phyloP scores from a whole-genome alignment of 1,140 invertebrate genomes.

The Heliconius eleuchia region DNA sequence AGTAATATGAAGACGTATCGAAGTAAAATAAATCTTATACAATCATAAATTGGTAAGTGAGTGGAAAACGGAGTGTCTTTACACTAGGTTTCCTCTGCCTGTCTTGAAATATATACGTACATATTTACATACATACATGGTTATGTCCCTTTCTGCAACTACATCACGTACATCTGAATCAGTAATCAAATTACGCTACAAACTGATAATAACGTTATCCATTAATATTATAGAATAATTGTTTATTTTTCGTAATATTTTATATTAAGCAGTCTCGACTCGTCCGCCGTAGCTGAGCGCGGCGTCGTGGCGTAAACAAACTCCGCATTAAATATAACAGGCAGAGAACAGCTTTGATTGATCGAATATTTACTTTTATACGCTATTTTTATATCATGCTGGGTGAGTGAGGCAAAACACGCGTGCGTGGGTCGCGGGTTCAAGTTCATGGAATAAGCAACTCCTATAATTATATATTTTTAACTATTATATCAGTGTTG shows the following conservation, averaged over 20 bases:
- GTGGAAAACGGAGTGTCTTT: too few species aligned
- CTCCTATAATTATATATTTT: background rate
- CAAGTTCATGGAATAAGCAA: background rate
- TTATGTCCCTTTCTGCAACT: too few species aligned
- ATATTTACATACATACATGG: too few species aligned
- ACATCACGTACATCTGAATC: too few species aligned
- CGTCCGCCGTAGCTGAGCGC: background rate
- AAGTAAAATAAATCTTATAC: too few species aligned
- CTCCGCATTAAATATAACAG: background rate
- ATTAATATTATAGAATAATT: background rate
- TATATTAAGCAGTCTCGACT: background rate
- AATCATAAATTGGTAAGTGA: too few species aligned
- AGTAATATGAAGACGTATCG: too few species aligned
- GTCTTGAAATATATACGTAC: too few species aligned
- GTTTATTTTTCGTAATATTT: background rate
- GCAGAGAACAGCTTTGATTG: background rate
- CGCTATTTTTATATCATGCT: background rate
- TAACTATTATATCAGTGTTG: background rate
- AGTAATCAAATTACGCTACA: too few species aligned
- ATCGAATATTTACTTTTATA: conserved; percentile 5
- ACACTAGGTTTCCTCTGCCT: too few species aligned
- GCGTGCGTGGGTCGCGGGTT: background rate
- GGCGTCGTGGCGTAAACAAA: background rate
- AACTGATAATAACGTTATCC: background rate
- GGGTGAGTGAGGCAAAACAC: background rate